Evolutionary conservation across 2,113 vertebrate genomes (phyloP).

Genomic region (Nansenia antarctica): DNA sequence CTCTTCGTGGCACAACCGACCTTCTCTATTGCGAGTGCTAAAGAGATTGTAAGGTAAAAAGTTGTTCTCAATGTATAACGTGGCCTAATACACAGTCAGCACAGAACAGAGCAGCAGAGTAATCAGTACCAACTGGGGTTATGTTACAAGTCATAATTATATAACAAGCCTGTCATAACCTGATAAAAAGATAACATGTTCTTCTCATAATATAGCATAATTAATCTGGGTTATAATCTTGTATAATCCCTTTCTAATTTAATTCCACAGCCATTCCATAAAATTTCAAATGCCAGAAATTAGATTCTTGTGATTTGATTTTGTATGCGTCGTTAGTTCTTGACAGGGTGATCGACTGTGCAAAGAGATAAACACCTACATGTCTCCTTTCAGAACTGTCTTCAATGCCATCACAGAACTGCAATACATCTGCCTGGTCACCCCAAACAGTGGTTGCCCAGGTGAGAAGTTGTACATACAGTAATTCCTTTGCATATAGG

Average conservation of each 20-base stretch:
- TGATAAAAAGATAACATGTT: constrained; percentile 29
- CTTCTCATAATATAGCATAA: constrained; percentile 39
- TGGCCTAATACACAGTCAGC: too few relatives aligned
- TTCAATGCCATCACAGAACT: constrained; percentile 82
- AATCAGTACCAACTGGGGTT: background rate
- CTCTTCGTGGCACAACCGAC: constrained; percentile 82
- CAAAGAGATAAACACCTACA: constrained; percentile 18
- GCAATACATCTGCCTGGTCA: constrained; percentile 82
- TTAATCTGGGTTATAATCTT: constrained; percentile 36
- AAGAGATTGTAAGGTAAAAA: constrained; percentile 85
- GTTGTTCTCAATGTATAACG: background rate
- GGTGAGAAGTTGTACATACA: constrained; percentile 71
- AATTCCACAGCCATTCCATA: constrained; percentile 24
- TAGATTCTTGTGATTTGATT: constrained; percentile 26
- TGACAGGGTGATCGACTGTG: constrained; percentile 7
- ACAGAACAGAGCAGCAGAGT: background rate
- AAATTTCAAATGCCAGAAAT: constrained; percentile 33
- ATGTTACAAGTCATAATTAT: background rate
- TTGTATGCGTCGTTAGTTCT: background rate
- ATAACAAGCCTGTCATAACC: background rate
- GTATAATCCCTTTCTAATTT: constrained; percentile 38
- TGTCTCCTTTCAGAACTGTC: constrained; percentile 72
- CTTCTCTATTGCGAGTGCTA: constrained; percentile 65
- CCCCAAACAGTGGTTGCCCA: constrained; percentile 63
- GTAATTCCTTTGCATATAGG: background rate